phyloP scores from a whole-genome alignment of 1,140 invertebrate species.

The Zaprionus africanus region DNA sequence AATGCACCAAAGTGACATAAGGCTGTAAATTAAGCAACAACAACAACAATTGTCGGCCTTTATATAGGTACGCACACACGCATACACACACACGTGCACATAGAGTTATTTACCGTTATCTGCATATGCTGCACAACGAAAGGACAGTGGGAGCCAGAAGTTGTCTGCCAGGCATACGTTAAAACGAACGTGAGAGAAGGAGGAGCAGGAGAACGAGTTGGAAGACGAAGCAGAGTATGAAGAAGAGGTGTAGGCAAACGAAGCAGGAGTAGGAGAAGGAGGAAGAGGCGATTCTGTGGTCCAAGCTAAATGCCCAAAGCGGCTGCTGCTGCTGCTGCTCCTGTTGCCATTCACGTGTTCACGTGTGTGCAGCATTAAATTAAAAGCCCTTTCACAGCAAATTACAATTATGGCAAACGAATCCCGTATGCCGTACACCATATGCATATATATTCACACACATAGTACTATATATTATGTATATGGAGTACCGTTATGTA shows the following conservation, averaged over 20 bases:
- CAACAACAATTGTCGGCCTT: constrained; percentile 59
- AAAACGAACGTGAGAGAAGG: not conserved
- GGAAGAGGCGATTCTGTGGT: constrained; percentile 25
- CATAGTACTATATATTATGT: not conserved
- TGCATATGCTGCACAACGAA: constrained; percentile 64
- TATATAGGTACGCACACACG: constrained; percentile 24
- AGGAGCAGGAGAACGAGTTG: not conserved
- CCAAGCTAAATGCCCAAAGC: constrained; percentile 42
- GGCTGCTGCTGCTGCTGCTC: constrained; percentile 17
- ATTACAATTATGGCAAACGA: constrained; percentile 76
- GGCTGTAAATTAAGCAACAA: constrained; percentile 81
- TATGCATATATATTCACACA: not conserved
- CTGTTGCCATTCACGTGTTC: constrained; percentile 38
- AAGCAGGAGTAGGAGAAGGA: not conserved
- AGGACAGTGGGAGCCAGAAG: constrained; percentile 17
- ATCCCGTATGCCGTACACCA: constrained; percentile 16
- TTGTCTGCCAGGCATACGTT: constrained; percentile 22
- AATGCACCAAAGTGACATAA: constrained; percentile 83
- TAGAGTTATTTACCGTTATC: constrained; percentile 75
- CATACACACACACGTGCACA: constrained; percentile 17
- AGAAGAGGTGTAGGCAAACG: not conserved
- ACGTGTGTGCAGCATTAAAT: constrained; percentile 63
- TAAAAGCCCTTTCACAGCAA: constrained; percentile 71
- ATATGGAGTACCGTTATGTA: constrained; percentile 5
- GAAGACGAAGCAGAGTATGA: not conserved